Base-by-base conservation (phyloP, 2,797 vertebrate species). In the Channa striata region DNA sequence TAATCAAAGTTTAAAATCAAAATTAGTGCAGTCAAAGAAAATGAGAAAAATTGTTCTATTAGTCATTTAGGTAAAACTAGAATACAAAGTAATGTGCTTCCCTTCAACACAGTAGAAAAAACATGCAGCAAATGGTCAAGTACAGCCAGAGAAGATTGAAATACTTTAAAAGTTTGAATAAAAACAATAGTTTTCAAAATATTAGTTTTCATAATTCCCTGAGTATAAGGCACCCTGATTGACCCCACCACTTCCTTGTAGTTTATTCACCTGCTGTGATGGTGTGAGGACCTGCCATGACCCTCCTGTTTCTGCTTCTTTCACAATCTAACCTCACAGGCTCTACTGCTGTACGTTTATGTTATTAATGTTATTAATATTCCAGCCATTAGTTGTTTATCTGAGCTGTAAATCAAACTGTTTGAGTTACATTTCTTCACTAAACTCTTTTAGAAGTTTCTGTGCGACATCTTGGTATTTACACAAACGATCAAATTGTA, bases 221-320 rank as follows among this genome's bases (percentile, higher is more conserved):
- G n/a, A n/a, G n/a, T n/a, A n/a, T n/a, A 10, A 9, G 48, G 8
- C 11, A 21, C 23, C 50, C 13, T 12, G 13, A 21, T 11, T 5
- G 19, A 42, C 47, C 48, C 58, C 65, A 44, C 17, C 17, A 14
- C 39, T 52, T n/a, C 13, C 30, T 30, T 21, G 39, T 54, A 37
- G 36, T 65, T 65, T 40, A 59, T 65, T 54, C 48, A 16, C 68
- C 71, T 74, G 72, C 65, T 77, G 57, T 61, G 48, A 56, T 6
- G 0, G n/a, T 60, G 60, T 68, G 25, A 59, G 13, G 21, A 58
- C 43, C 72, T 78, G 68, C 69, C 49, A 50, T 78, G 48, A 48
- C 39, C 72, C 48, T 21, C 53, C 62, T 49, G 19, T n/a, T 47
- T 49, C 42, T 66, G 48, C 21, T 44, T 54, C 51, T 34, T 16